Base-by-base conservation (phyloP, 2,113 vertebrate genomes). In the Carassius auratus region DNA sequence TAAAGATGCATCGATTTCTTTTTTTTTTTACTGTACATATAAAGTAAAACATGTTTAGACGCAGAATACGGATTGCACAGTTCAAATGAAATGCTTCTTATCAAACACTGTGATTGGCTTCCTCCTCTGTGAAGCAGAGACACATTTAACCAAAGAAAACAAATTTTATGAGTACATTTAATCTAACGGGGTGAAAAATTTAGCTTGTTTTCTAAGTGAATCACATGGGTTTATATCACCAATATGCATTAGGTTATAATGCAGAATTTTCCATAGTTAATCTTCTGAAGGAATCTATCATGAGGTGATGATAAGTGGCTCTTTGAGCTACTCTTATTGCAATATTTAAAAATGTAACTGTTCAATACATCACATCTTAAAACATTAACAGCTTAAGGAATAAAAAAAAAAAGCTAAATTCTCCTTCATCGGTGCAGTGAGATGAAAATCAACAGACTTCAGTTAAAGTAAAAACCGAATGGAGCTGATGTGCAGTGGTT, bases 251-350 rank as follows among this genome's bases (percentile, higher is more conserved):
- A 33, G 6, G 23, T 19, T 62, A 38, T 64, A 80, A 81, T 64
- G 77, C 76, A 80, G 61, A 52, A 79, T 73, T 94, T 94, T 90
- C 94, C 93, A 94, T 23, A 14, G 8, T 14, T 30, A 7, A 55
- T n/a, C 19, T 77, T 21, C 13, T 30, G 52, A 57, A 57, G 52
- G 15, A 5, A 36, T 19, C 75, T 33, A 76, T 57, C 45, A 5
- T n/a, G 73, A 50, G 42, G n/a, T 2, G 26, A 3, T 57, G 3
- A 33, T 8, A 6, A 14, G 23, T 76, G 52, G 75, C 75, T 55
- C 75, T 55, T 76, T 55, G 23, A 30, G 50, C 75, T 76, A 55
- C 23, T 30, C 23, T 76, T 61, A 62, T 80, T 80, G 78, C 61
- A 66, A 3, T 30, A 62, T 12, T 50, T 66, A 7, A 19, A 50